Evolutionary conservation across 2,113 vertebrate genomes (phyloP), one percentile per base, ranked within the genome.

Genomic region (Cyprinodon brontotheroides): DNA sequence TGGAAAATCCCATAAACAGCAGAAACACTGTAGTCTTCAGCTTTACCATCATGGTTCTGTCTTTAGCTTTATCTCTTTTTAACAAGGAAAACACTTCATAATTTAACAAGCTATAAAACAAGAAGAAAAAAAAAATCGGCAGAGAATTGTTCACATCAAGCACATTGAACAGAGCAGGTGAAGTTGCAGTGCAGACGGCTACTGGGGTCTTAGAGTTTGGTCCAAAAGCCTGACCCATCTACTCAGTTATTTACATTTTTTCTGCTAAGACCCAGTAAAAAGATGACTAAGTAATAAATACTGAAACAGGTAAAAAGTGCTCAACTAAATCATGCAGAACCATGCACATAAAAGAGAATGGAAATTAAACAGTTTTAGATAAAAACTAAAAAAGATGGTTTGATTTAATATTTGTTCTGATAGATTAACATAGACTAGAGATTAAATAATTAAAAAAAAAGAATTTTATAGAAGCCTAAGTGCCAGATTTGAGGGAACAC

Each of bases 111-210:
- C 22, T 22, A 37, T 68, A 66, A 81, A 72, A 12, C 4, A 67
- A 22, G 47, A 48, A 48, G 74, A 81, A 77, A 9, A 65, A 39
- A 43, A 45, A 75, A 41, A 57, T 3, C 50, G 29, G 29, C 29
- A 29, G 29, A 29, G 29, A 29, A 66, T 36, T 38, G 15, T 37
- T 47, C 41, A 11, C 39, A 53, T 85, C 43, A 63, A 76, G 61
- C 47, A 79, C 61, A 89, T 64, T 75, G 68, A 91, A 86, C 81
- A 69, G 74, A 85, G 74, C 72, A 84, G 80, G 69, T 79, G 70
- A 70, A 61, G 50, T 14, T 69, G 59, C 65, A 79, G 53, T 73
- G 8, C 59, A 59, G 43, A 50, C 74, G 1, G 50, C 61, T 41
- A 61, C 47, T 69, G n/a, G 17, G 62, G 15, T 48, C 72, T 67